Percentiles rank a stretch among this genome's conserved stretches.
phyloP scores from a whole-genome alignment of 1,140 invertebrate genomes.

The Trichonephila clavata region DNA sequence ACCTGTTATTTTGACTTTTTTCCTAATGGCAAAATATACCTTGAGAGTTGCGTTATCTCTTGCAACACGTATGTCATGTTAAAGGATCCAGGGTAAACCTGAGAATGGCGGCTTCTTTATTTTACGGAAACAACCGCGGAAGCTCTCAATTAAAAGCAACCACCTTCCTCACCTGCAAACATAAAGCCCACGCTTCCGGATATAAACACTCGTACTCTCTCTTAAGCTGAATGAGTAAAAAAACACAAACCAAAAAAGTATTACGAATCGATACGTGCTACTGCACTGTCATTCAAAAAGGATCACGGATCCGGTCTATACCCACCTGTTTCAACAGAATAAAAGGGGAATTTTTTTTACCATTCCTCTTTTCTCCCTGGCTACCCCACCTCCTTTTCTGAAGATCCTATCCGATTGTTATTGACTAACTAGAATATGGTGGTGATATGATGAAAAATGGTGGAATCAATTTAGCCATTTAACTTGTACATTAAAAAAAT shows the following conservation, averaged over 20 bases:
- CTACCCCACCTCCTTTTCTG: no score
- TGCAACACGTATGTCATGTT: no score
- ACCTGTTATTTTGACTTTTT: no score
- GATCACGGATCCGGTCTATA: background rate
- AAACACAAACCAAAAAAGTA: background rate
- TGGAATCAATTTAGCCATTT: no score
- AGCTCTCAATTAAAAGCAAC: background rate
- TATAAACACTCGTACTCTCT: background rate
- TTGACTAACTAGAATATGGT: no score
- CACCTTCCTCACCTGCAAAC: constrained; percentile 31
- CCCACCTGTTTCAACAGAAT: constrained; percentile 1
- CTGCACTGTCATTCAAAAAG: background rate
- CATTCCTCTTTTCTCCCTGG: background rate
- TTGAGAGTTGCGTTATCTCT: no score
- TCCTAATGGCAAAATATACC: no score
- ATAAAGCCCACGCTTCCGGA: constrained; percentile 3
- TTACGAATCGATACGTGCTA: background rate
- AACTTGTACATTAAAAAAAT: no score
- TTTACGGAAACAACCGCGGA: background rate
- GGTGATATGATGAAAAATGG: no score
- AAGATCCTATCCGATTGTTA: no score
- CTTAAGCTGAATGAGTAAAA: background rate
- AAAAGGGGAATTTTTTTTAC: background rate
- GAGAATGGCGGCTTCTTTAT: background rate
- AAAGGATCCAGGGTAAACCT: no score